Percentiles rank a stretch among this genome's conserved stretches.
Evolutionary conservation across 1,140 invertebrate genomes (phyloP).

Genomic region (Drosophila ananassae): DNA sequence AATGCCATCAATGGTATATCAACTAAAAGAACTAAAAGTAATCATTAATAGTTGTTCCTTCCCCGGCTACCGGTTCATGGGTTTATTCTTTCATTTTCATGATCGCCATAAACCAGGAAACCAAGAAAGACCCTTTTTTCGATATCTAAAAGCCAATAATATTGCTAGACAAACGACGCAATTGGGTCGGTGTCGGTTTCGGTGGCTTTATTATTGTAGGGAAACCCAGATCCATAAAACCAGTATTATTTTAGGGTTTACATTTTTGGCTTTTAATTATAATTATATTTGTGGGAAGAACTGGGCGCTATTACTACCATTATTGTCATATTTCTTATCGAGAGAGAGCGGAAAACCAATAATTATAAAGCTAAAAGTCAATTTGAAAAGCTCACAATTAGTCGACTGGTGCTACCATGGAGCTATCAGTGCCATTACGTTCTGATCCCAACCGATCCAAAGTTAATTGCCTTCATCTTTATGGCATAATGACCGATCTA

Average conservation of each 20-base stretch:
- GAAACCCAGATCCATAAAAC: conserved; percentile 23
- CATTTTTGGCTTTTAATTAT: background rate
- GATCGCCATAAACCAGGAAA: conserved; percentile 20
- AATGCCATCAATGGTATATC: background rate
- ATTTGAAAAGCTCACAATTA: conserved; percentile 25
- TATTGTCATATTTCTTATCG: no score
- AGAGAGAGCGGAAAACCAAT: no score
- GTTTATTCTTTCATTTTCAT: conserved; percentile 8
- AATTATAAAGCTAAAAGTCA: no score
- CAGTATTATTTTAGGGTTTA: conserved; percentile 31
- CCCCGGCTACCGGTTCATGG: conserved; percentile 22
- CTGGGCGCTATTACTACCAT: no score
- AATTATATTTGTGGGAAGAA: background rate
- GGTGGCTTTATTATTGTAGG: conserved; percentile 27
- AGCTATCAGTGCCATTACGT: background rate
- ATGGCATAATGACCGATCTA: conserved; percentile 40
- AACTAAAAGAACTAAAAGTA: background rate
- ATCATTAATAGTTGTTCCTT: no score
- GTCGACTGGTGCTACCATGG: conserved; percentile 25
- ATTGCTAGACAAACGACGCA: conserved; percentile 43
- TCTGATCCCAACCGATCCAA: conserved; percentile 5
- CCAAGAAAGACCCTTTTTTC: background rate
- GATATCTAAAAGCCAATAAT: conserved; percentile 35
- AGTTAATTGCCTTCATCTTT: conserved; percentile 41
- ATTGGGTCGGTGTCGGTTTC: conserved; percentile 24